These are phyloP conservation scores for Himalopsyche kuldschensis DNA, from an alignment of 2,888 invertebrate species.

Conservation along the genomic window DNA sequence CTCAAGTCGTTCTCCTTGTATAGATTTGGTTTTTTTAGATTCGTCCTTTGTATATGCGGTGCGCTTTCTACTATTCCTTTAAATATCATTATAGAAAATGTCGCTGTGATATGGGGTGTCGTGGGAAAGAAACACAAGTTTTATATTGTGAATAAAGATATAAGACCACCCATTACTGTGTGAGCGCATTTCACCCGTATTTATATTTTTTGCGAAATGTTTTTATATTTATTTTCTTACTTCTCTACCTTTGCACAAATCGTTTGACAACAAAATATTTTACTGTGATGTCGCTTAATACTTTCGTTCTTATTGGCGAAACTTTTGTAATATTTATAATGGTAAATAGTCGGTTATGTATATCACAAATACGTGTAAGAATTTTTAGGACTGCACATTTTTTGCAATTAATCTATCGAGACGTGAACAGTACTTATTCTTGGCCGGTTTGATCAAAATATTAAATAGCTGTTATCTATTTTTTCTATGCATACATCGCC, in stretches of 20 bases:
- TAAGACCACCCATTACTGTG: slow-evolving; percentile 69
- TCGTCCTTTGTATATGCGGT: slow-evolving; percentile 78
- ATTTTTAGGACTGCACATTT: neutral
- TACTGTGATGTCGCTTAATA: slow-evolving; percentile 2
- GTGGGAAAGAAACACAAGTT: slow-evolving; percentile 95
- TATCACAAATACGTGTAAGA: neutral
- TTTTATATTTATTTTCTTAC: slow-evolving; percentile 2
- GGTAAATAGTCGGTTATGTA: neutral
- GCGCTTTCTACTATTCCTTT: slow-evolving; percentile 90
- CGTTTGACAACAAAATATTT: neutral
- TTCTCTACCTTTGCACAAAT: slow-evolving; percentile 8
- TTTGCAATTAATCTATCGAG: neutral
- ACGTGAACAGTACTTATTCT: slow-evolving; percentile 3
- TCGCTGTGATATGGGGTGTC: slow-evolving; percentile 92
- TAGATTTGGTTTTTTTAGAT: slow-evolving; percentile 79
- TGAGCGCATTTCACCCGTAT: slow-evolving; percentile 43
- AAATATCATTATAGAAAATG: slow-evolving; percentile 91
- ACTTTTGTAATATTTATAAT: neutral
- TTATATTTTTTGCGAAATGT: neutral
- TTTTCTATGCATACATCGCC: neutral
- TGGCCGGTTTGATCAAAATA: neutral
- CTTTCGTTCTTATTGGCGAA: slow-evolving; percentile 4
- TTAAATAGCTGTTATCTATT: neutral
- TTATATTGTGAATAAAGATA: slow-evolving; percentile 94
- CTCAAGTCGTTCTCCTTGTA: slow-evolving; percentile 91